These are phyloP conservation scores for Stegophylla sp. DNA, from an alignment of 2,888 invertebrate species.

Conservation along the genomic window DNA sequence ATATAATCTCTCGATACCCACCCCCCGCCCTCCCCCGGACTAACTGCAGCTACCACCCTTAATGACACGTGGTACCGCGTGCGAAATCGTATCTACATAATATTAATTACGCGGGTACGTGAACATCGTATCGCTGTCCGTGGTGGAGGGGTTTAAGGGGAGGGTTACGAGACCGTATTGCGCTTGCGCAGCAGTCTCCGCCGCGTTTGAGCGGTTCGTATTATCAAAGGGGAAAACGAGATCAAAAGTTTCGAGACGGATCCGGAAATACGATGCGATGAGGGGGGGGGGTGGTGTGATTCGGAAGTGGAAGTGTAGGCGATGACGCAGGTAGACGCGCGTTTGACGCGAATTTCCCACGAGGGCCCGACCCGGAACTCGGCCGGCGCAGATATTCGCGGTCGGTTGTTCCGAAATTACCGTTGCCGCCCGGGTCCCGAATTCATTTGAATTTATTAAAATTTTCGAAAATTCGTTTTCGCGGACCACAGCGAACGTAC, in stretches of 20 bases:
- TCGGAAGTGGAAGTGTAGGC: no score
- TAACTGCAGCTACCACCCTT: no score
- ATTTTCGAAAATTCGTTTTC: no score
- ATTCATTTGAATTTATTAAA: no score
- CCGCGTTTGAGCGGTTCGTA: not conserved
- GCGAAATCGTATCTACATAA: slow-evolving; percentile 16
- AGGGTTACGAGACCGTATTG: no score
- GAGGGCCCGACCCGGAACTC: not conserved
- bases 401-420: not conserved
- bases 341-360: slow-evolving; percentile 1
- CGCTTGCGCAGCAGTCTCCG: not conserved
- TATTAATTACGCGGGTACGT: slow-evolving; percentile 7
- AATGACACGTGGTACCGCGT: not conserved
- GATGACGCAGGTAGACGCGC: no score
- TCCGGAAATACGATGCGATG: not conserved
- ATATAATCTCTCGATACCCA: no score
- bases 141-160: no score
- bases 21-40: no score
- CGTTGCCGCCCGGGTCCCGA: not conserved
- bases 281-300: no score
- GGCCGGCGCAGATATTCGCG: not conserved
- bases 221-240: slow-evolving; percentile 4
- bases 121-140: no score
- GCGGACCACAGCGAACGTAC: no score
- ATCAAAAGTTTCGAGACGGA: slow-evolving; percentile 22